Percentiles rank a stretch among this genome's conserved stretches.
phyloP scores from a whole-genome alignment of 2,797 vertebrate species.

The Clarias laeviceps region DNA sequence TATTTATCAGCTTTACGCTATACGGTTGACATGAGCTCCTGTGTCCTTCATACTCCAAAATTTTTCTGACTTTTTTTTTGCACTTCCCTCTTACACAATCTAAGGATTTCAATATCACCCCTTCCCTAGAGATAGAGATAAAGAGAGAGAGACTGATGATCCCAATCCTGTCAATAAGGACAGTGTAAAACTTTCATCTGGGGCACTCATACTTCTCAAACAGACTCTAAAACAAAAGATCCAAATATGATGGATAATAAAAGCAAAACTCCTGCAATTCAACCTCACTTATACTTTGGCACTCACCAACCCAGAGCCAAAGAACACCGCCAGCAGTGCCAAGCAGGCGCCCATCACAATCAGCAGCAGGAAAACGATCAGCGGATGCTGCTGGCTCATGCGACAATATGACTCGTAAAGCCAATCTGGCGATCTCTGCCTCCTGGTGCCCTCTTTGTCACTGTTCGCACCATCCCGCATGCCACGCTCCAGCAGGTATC shows the following conservation, averaged over 20 bases:
- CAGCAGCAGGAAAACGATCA: constrained; percentile 95
- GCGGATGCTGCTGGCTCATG: constrained; percentile 99
- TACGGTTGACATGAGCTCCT: background rate
- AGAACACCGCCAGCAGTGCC: constrained; percentile 93
- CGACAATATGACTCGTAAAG: constrained; percentile 93
- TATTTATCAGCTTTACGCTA: background rate
- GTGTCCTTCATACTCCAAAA: background rate
- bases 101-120: background rate
- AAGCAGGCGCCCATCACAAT: constrained; percentile 97
- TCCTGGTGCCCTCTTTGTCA: constrained; percentile 45
- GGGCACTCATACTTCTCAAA: background rate
- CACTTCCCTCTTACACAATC: background rate
- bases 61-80: background rate
- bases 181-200: background rate
- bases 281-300: background rate
- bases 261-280: background rate
- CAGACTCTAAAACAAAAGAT: constrained; percentile 1
- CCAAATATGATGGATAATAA: background rate
- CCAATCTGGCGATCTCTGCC: constrained; percentile 87
- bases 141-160: background rate
- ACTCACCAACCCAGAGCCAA: constrained; percentile 96
- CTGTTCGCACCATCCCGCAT: background rate
- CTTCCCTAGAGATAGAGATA: too few species aligned
- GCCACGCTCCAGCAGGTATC: constrained; percentile 83
- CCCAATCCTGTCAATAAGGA: background rate